Evolutionary conservation across 1,140 invertebrate species (phyloP).

Genomic region (Fopius arisanus): DNA sequence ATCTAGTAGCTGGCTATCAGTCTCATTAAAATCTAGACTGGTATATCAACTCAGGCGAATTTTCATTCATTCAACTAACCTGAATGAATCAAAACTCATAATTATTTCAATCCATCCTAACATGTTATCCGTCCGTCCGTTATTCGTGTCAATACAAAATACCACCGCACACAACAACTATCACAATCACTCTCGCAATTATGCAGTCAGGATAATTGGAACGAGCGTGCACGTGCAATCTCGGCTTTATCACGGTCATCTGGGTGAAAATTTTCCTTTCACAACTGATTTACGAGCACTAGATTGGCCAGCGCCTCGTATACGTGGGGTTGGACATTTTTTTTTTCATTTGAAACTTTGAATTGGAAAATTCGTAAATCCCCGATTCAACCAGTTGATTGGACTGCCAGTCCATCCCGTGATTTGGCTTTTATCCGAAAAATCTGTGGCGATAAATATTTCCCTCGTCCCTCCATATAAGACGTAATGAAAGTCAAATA

Average conservation of each 20-base stretch:
- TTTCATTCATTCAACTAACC: not conserved
- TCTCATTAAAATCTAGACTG: too few species aligned
- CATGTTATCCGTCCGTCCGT: not conserved
- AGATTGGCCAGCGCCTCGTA: not conserved
- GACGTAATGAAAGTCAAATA: constrained; percentile 66
- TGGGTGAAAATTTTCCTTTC: constrained; percentile 24
- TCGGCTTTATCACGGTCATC: constrained; percentile 25
- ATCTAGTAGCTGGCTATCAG: too few species aligned
- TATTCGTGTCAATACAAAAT: constrained; percentile 12
- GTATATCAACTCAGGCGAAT: too few species aligned
- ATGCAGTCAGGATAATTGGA: constrained; percentile 21
- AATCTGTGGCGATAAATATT: constrained; percentile 37
- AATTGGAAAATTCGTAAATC: constrained; percentile 27
- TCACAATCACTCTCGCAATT: constrained; percentile 21
- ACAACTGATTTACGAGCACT: constrained; percentile 20
- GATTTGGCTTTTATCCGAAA: constrained; percentile 20
- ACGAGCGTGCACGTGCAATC: constrained; percentile 20
- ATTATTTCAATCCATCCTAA: not conserved
- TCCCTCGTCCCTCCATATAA: constrained; percentile 44
- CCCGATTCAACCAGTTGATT: constrained; percentile 17
- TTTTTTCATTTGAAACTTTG: not conserved
- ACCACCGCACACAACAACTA: not conserved
- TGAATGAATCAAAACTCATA: not conserved
- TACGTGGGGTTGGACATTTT: not conserved
- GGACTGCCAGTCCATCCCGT: not conserved